Evolutionary conservation across 2,113 vertebrate genomes (phyloP).

Genomic region (Neolamprologus caudopunctatus): DNA sequence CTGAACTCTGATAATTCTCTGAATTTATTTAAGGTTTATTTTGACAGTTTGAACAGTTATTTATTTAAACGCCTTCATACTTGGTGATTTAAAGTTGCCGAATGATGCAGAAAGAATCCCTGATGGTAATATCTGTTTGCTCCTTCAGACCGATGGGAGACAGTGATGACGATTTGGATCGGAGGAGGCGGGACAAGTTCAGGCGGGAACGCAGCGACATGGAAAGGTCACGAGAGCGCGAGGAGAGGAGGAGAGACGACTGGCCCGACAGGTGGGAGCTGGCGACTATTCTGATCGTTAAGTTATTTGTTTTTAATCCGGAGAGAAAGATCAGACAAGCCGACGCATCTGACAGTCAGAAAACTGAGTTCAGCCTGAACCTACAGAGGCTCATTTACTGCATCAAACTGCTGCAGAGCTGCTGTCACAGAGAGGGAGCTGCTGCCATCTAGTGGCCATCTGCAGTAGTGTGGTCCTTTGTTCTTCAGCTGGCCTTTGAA

Average conservation of each 20-base stretch:
- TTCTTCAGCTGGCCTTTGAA: background rate
- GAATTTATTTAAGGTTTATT: background rate
- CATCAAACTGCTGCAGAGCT: background rate
- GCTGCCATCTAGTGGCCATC: background rate
- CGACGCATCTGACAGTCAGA: background rate
- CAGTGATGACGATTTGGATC: slow-evolving; percentile 88
- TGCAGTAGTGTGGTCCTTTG: background rate
- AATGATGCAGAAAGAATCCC: background rate
- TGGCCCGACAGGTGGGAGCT: slow-evolving; percentile 82
- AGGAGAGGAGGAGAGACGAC: slow-evolving; percentile 83
- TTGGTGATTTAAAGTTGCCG: background rate
- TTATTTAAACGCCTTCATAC: background rate
- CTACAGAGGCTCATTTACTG: background rate
- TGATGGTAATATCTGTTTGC: background rate
- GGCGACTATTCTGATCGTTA: background rate
- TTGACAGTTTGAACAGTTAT: background rate
- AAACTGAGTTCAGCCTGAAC: background rate
- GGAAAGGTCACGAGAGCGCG: slow-evolving; percentile 82
- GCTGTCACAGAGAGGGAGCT: background rate
- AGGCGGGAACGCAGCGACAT: slow-evolving; percentile 85
- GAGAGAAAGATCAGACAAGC: rapidly evolving
- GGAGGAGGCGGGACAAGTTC: slow-evolving; percentile 85
- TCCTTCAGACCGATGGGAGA: slow-evolving; percentile 74
- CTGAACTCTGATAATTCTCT: background rate
- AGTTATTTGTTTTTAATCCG: background rate